Percentiles rank a stretch among this genome's conserved stretches.
These are phyloP conservation scores for Heliconius hortense DNA, from an alignment of 2,888 invertebrate genomes.

Conservation along the genomic window DNA sequence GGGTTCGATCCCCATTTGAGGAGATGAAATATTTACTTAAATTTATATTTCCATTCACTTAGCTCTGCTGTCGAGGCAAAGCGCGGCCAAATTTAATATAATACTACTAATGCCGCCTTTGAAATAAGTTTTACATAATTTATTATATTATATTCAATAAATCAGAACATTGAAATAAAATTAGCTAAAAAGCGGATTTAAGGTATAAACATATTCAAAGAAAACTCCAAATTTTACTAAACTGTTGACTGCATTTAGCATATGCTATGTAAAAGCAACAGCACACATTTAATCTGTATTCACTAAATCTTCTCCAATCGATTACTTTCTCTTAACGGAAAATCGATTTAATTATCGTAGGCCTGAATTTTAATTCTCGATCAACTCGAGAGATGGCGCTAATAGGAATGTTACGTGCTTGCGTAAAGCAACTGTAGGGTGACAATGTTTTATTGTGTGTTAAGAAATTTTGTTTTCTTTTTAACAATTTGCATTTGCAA, in stretches of 20 bases:
- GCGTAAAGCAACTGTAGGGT: slow-evolving; percentile 3
- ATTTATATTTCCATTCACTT: too few relatives aligned
- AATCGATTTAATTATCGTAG: slow-evolving; percentile 65
- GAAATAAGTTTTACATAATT: too few relatives aligned
- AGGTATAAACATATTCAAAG: too few relatives aligned
- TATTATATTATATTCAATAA: neutral
- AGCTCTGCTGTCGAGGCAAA: too few relatives aligned
- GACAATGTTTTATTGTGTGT: neutral
- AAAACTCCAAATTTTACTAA: neutral
- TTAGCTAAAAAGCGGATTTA: too few relatives aligned
- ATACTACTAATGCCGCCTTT: too few relatives aligned
- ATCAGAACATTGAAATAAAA: neutral
- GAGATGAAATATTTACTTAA: too few relatives aligned
- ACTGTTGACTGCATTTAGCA: neutral
- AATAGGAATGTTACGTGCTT: slow-evolving; percentile 11
- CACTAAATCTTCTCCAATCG: slow-evolving; percentile 39
- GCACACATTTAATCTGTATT: slow-evolving; percentile 16
- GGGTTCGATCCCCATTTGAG: too few relatives aligned
- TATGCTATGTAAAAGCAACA: neutral
- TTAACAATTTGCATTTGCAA: neutral
- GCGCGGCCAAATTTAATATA: too few relatives aligned
- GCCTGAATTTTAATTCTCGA: slow-evolving; percentile 40
- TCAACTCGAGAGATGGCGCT: slow-evolving; percentile 47
- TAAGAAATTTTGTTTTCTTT: neutral
- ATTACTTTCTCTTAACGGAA: slow-evolving; percentile 71